Percentiles rank a stretch among this genome's conserved stretches.
Evolutionary conservation across 1,140 invertebrate genomes (phyloP).

Genomic region (Cyphomyrmex costatus): DNA sequence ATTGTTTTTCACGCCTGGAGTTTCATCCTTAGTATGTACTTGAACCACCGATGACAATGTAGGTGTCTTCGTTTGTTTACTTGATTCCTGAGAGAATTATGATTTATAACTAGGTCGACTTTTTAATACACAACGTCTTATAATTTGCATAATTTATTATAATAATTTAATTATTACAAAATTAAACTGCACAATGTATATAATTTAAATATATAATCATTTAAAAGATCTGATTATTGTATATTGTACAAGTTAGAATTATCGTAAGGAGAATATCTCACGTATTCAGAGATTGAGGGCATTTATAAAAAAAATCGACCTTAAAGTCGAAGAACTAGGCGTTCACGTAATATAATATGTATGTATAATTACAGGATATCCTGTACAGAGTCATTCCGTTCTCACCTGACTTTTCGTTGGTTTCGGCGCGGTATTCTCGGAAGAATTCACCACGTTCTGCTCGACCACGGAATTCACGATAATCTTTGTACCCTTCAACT

Average conservation of each 20-base stretch:
- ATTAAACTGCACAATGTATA: no score
- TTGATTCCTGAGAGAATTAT: constrained; percentile 20
- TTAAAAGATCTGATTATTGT: not conserved
- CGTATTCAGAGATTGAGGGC: not conserved
- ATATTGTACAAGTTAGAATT: not conserved
- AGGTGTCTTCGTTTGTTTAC: constrained; percentile 76
- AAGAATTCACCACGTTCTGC: constrained; percentile 72
- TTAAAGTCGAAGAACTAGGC: not conserved
- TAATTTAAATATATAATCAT: no score
- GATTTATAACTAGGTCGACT: not conserved
- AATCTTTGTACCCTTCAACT: constrained; percentile 80
- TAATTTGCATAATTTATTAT: constrained; percentile 2
- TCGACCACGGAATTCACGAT: constrained; percentile 82
- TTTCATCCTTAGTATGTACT: constrained; percentile 79
- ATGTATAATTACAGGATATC: not conserved
- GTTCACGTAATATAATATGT: no score
- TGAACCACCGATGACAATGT: constrained; percentile 79
- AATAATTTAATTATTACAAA: no score
- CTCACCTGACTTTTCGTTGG: constrained; percentile 73
- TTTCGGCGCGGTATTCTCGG: constrained; percentile 58
- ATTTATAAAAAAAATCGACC: not conserved
- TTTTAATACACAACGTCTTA: not conserved
- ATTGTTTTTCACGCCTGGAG: constrained; percentile 89
- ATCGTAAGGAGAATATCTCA: not conserved
- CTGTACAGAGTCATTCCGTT: not conserved